Evolutionary conservation across 2,888 invertebrate species (phyloP).

Genomic region (Tenthredo notha): DNA sequence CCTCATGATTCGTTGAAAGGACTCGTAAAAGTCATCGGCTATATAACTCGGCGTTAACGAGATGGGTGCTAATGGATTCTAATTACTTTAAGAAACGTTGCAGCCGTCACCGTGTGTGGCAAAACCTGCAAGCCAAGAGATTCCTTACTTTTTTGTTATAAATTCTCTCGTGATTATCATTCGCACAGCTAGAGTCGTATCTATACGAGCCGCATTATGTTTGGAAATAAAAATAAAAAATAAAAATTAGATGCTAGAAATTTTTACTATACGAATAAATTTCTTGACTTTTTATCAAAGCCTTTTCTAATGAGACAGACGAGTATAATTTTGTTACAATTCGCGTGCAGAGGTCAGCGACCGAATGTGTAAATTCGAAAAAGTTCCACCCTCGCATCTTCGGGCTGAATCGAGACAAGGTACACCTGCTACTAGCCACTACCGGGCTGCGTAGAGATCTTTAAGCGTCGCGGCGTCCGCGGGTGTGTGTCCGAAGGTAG

Average conservation of each 20-base stretch:
- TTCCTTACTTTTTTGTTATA: neutral
- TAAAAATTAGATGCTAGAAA: neutral
- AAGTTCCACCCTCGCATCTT: conserved; percentile 48
- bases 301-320: neutral
- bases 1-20: conserved; percentile 12
- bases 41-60: conserved; percentile 31
- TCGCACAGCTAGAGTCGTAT: neutral
- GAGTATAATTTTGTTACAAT: neutral
- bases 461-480: neutral
- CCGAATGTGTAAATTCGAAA: conserved; percentile 22
- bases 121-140: neutral
- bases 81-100: conserved; percentile 19
- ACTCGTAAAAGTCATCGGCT: conserved; percentile 1
- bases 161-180: neutral
- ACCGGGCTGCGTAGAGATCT: conserved; percentile 14
- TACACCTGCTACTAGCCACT: conserved; percentile 40
- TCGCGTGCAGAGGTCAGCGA: neutral
- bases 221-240: too few relatives aligned
- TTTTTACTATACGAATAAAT: neutral
- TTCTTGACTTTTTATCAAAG: neutral
- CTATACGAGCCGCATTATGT: neutral
- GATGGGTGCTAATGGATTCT: conserved; percentile 31
- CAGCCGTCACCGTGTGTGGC: neutral
- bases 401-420: conserved; percentile 28
- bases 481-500: neutral